Percentiles rank a stretch among this genome's conserved stretches.
Conservation (phyloP, 1,140 invertebrate species). For the Leguminivora glycinivorella region DNA sequence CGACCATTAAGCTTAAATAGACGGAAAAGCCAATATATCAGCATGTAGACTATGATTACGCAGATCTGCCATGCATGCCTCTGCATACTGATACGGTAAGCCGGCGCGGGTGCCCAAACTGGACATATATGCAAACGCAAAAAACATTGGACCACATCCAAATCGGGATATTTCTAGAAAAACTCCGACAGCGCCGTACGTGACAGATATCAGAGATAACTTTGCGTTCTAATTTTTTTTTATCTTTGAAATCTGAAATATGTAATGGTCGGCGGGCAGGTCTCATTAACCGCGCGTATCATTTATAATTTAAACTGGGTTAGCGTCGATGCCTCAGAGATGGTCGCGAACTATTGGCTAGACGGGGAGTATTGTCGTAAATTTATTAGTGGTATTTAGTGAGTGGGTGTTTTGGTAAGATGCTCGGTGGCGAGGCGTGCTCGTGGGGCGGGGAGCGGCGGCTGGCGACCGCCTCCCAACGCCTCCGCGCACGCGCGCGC, state of each 20-base stretch:
- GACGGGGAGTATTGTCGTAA: slow-evolving; percentile 6
- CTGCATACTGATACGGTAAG: slow-evolving; percentile 3
- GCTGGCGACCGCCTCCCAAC: slow-evolving; percentile 69
- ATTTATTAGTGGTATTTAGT: slow-evolving; percentile 19
- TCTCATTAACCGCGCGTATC: background rate
- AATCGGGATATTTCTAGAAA: slow-evolving; percentile 7
- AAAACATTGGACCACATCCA: slow-evolving; percentile 12
- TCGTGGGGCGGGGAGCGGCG: slow-evolving; percentile 51
- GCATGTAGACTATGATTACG: background rate
- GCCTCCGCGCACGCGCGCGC: slow-evolving; percentile 61
- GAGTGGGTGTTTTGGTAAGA: slow-evolving; percentile 51
- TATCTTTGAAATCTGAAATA: slow-evolving; percentile 32
- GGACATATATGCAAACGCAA: slow-evolving; percentile 12
- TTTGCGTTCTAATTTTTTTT: slow-evolving; percentile 27
- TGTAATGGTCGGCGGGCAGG: slow-evolving; percentile 26
- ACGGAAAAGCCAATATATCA: background rate
- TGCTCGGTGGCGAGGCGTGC: slow-evolving; percentile 56
- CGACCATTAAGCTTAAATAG: background rate
- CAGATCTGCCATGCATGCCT: slow-evolving; percentile 6
- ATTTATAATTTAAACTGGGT: slow-evolving; percentile 2
- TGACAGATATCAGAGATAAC: slow-evolving; percentile 34
- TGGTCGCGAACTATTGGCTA: background rate
- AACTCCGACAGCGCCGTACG: slow-evolving; percentile 4
- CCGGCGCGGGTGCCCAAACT: background rate
- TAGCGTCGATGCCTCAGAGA: background rate